Conservation (phyloP, 2,888 invertebrate genomes). For the Mellilla xanthometata region DNA sequence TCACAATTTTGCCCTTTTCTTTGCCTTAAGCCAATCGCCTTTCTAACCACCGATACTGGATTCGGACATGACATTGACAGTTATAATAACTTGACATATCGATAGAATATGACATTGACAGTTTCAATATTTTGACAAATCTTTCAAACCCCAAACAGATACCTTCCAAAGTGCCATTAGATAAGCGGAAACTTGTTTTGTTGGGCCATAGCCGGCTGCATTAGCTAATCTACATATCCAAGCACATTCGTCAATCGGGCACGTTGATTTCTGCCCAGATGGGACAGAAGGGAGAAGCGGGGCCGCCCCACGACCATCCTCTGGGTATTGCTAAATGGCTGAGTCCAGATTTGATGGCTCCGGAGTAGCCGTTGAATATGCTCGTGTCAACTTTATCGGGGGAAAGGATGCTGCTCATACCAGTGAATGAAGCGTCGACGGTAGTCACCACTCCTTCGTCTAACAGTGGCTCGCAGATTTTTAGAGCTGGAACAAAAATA, state of each 20-base stretch:
- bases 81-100: too few relatives aligned
- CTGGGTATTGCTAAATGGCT: slow-evolving; percentile 90
- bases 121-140: too few relatives aligned
- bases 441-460: slow-evolving; percentile 58
- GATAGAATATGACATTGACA: too few relatives aligned
- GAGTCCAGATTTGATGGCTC: slow-evolving; percentile 87
- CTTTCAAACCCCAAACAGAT: too few relatives aligned
- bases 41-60: too few relatives aligned
- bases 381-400: slow-evolving; percentile 51
- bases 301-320: slow-evolving; percentile 93
- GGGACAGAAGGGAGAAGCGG: slow-evolving; percentile 88
- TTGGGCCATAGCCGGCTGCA: background rate
- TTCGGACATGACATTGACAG: too few relatives aligned
- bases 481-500: slow-evolving; percentile 49
- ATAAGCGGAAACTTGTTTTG: too few relatives aligned
- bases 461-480: slow-evolving; percentile 58
- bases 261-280: slow-evolving; percentile 87
- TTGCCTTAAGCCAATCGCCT: too few relatives aligned
- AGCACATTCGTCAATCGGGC: slow-evolving; percentile 63
- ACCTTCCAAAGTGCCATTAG: too few relatives aligned
- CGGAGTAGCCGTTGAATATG: slow-evolving; percentile 79
- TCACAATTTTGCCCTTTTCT: too few relatives aligned
- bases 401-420: slow-evolving; percentile 58
- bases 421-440: slow-evolving; percentile 52
- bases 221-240: background rate